Evolutionary conservation across 2,888 invertebrate species (phyloP).

Genomic region (Rhagonycha lutea): DNA sequence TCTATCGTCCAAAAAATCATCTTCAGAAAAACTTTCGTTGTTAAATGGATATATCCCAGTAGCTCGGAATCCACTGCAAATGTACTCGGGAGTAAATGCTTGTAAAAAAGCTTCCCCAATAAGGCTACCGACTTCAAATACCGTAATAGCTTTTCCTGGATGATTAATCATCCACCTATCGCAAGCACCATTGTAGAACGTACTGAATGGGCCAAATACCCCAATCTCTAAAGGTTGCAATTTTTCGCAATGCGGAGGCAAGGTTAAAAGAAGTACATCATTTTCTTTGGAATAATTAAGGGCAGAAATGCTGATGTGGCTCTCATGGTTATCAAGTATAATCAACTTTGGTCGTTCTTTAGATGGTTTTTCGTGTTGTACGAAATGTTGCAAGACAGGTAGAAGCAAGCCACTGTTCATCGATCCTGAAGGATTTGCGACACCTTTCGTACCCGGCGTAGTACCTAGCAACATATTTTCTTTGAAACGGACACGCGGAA

Average conservation of each 20-base stretch:
- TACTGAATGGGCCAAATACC: conserved; percentile 39
- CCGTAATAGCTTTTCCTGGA: conserved; percentile 39
- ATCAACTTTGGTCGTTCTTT: conserved; percentile 33
- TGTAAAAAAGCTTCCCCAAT: conserved; percentile 34
- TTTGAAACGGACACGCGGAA: not conserved
- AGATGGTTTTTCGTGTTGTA: conserved; percentile 37
- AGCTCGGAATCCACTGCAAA: conserved; percentile 36
- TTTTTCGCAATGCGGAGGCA: conserved; percentile 43
- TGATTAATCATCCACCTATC: conserved; percentile 32
- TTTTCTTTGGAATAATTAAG: conserved; percentile 35
- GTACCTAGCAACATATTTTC: not conserved
- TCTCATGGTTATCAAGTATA: conserved; percentile 36
- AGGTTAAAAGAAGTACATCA: conserved; percentile 40
- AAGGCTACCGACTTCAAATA: conserved; percentile 44
- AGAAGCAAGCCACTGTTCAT: conserved; percentile 28
- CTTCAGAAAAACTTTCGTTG: conserved; percentile 6
- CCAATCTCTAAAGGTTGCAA: conserved; percentile 42
- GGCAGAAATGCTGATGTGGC: conserved; percentile 24
- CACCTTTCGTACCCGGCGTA: conserved; percentile 1
- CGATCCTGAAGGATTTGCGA: conserved; percentile 35
- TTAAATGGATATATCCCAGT: conserved; percentile 34
- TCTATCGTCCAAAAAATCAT: not conserved
- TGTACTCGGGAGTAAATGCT: conserved; percentile 38
- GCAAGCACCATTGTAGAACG: conserved; percentile 31
- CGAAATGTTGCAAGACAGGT: conserved; percentile 39